These are phyloP conservation scores for Danio rerio DNA, from an alignment of 2,113 vertebrate genomes.

Conservation along the genomic window DNA sequence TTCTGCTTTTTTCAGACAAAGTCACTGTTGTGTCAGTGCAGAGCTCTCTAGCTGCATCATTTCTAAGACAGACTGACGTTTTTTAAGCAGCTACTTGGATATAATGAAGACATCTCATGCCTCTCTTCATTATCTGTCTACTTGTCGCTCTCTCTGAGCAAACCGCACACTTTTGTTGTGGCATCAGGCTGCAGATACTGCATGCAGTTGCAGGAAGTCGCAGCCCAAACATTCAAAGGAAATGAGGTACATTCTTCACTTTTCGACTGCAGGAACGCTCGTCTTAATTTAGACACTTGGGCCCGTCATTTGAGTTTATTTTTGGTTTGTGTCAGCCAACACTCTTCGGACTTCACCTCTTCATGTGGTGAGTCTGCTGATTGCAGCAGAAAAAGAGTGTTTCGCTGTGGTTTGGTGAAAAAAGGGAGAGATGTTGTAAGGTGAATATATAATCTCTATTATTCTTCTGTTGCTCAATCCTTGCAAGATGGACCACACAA, in stretches of 20 bases:
- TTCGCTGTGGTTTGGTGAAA: conserved; percentile 3
- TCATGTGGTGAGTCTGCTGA: conserved; percentile 9
- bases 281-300: conserved; percentile 51
- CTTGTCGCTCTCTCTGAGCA: conserved; percentile 27
- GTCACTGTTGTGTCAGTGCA: not conserved
- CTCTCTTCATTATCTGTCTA: conserved; percentile 6
- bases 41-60: not conserved
- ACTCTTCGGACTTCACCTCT: not conserved
- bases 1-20: no score
- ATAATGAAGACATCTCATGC: not conserved
- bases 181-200: conserved; percentile 65
- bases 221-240: conserved; percentile 68
- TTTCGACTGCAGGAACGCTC: conserved; percentile 48
- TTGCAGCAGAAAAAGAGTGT: not conserved
- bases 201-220: conserved; percentile 71
- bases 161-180: conserved; percentile 67
- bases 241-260: conserved; percentile 51
- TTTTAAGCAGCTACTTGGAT: not conserved
- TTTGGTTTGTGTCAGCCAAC: not conserved
- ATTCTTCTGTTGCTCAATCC: not conserved
- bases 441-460: not conserved
- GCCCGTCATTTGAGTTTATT: not conserved
- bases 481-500: not conserved
- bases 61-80: not conserved
- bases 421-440: not conserved